Conservation (phyloP, 2,113 vertebrate genomes). For the Larimichthys polyactis region DNA sequence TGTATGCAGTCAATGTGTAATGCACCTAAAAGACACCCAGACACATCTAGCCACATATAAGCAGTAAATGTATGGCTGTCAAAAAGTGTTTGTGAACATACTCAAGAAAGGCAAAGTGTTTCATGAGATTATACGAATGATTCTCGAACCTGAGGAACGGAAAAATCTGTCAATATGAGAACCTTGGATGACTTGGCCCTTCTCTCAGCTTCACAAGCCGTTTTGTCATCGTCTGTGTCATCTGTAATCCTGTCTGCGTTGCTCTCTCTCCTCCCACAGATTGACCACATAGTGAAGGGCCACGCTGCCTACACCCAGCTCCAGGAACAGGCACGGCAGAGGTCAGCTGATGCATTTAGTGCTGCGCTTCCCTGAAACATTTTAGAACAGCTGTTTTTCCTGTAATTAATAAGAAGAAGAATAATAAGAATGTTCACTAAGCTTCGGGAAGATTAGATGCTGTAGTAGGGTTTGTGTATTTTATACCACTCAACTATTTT, state of each 20-base stretch:
- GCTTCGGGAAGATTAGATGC: conserved; percentile 15
- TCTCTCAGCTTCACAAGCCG: background rate
- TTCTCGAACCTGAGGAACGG: background rate
- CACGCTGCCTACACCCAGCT: conserved; percentile 90
- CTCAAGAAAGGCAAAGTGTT: background rate
- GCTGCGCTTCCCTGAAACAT: background rate
- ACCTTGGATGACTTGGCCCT: too few species aligned
- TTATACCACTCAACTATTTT: background rate
- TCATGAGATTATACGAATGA: background rate
- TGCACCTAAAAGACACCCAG: background rate
- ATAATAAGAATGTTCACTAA: background rate
- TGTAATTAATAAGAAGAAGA: background rate
- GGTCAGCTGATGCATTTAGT: conserved; percentile 79
- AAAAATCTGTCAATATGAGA: too few species aligned
- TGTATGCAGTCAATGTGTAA: background rate
- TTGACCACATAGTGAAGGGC: conserved; percentile 92
- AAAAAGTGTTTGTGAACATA: background rate
- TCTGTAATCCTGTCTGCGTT: background rate
- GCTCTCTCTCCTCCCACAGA: conserved; percentile 82
- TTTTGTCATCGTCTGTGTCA: background rate
- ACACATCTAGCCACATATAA: background rate
- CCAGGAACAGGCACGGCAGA: conserved; percentile 85
- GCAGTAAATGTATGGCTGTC: background rate
- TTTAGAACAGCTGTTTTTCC: conserved; percentile 4
- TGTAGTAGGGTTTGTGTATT: background rate